Conservation (phyloP, 2,888 invertebrate species). For the Cryptocheilus praepositus region DNA sequence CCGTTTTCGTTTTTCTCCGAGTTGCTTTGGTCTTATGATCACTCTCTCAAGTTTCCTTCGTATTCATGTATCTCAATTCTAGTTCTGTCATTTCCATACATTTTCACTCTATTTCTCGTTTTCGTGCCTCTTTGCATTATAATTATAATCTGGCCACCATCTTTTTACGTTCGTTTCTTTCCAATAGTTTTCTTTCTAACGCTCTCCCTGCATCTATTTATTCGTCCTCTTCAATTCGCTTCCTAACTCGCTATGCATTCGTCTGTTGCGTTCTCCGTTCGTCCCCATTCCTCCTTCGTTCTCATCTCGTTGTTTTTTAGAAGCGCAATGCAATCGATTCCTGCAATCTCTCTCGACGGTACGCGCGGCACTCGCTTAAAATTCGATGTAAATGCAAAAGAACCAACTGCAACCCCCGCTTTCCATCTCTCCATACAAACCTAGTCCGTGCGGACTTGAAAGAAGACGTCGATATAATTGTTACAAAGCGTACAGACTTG, state of each 20-base stretch:
- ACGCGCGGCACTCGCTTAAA: background rate
- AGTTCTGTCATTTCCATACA: too few species aligned
- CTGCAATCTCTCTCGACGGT: conserved; percentile 11
- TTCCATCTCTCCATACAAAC: too few species aligned
- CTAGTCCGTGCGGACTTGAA: too few species aligned
- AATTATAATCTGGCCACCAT: too few species aligned
- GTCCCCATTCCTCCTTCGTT: background rate
- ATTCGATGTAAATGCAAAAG: conserved; percentile 18
- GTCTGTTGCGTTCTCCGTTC: background rate
- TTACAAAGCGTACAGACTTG: too few species aligned
- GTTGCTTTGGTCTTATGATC: too few species aligned
- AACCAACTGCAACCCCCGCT: background rate
- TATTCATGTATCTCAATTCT: too few species aligned
- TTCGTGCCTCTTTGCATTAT: too few species aligned
- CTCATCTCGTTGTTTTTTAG: background rate
- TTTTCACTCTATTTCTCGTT: background rate
- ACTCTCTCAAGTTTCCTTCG: too few species aligned
- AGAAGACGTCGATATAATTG: too few species aligned
- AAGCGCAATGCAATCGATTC: conserved; percentile 18
- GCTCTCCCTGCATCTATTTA: background rate
- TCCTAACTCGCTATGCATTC: background rate
- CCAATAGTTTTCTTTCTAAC: background rate
- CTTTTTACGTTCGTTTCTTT: background rate
- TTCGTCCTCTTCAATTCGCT: background rate
- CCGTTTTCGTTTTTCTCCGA: too few species aligned